Base-by-base conservation (phyloP, 1,140 invertebrate genomes). In the Aethina tumida region DNA sequence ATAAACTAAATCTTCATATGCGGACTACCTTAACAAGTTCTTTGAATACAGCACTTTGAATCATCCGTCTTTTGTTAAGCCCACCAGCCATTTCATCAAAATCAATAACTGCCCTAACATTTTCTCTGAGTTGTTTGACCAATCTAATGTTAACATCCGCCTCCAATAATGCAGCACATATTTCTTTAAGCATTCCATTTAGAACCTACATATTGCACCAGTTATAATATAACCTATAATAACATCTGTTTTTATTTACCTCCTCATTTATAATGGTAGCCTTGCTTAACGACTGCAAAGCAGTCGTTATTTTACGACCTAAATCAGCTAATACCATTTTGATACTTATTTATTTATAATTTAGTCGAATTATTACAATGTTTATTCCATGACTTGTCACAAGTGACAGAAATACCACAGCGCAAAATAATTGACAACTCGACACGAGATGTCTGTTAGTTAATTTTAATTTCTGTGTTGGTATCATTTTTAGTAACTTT, bases 41-140 rank as follows among this genome's bases (percentile, higher is more conserved):
- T 65, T 96, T 93, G 61, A 97, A 99, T 2, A 99, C 96, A 41
- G 94, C 93, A 47, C 88, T 95, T 62, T 99, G 95, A 56, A 99
- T 99, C 88, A 99, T 96, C 33, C 94, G 71, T 16, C 96, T 69
- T 59, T 99, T 99, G 64, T 99, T 99, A 15, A 99, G 75, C 12
- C 97, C 97, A 30, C 90, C 94, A 58, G 94, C 94, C 93, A 99
- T 99, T 60, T 99, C 97, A 61, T 99, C 95, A 71, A 99, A 99
- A 68, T 99, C 91, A 66, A 98, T 98, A 39, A 95, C 91, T 28
- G 81, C 75, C 30, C 90, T 77, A n/a, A 99, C 93, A 94, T 98
- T 99, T 72, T 97, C 92, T 47, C 95, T 73, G 7, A 99, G 70
- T 63, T 92, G 81, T 67, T 97, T 97, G 0, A 99, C 96, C 43